Conservation (phyloP, 1,140 invertebrate genomes). For the Drosophila neocordata region DNA sequence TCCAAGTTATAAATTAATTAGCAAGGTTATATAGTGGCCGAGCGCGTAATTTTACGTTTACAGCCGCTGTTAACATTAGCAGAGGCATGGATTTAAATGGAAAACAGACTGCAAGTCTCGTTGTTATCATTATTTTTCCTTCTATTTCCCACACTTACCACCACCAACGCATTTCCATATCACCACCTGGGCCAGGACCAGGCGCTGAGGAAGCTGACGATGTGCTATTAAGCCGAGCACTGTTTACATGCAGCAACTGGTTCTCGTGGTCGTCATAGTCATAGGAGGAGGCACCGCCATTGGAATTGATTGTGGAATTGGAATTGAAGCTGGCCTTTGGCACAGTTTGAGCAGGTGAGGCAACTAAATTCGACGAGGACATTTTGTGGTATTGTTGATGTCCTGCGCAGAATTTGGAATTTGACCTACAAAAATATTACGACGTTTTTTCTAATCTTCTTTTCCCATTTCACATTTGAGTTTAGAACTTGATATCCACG, state of each 20-base stretch:
- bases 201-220: constrained; percentile 61
- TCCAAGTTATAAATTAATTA: constrained; percentile 31
- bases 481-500: background rate
- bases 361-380: constrained; percentile 34
- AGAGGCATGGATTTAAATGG: constrained; percentile 3
- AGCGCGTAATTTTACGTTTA: background rate
- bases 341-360: constrained; percentile 57
- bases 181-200: constrained; percentile 47
- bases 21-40: constrained; percentile 7
- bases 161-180: constrained; percentile 69
- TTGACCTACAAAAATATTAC: constrained; percentile 1
- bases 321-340: constrained; percentile 39
- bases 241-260: constrained; percentile 64
- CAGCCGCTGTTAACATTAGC: constrained; percentile 12
- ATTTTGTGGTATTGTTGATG: constrained; percentile 34
- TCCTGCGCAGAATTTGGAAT: constrained; percentile 23
- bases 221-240: constrained; percentile 24
- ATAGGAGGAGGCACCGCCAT: constrained; percentile 20
- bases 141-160: constrained; percentile 47
- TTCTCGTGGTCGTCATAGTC: constrained; percentile 62
- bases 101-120: no score
- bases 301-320: constrained; percentile 14
- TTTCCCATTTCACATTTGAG: background rate
- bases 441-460: background rate
- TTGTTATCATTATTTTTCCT: background rate